phyloP scores from a whole-genome alignment of 2,888 invertebrate species.

The Blastobasis adustella region DNA sequence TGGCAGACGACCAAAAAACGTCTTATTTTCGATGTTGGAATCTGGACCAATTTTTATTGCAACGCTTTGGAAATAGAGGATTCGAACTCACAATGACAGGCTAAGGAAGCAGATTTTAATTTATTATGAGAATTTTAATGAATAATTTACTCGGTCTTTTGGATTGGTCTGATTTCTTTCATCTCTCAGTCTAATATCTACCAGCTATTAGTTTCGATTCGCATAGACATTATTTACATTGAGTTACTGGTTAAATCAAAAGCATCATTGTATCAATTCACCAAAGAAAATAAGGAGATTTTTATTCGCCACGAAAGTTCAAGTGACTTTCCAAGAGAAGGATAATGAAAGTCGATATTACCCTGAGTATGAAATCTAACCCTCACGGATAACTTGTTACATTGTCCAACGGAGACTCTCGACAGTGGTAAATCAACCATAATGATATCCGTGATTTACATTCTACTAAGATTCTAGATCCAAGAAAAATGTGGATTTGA shows the following conservation, averaged over 20 bases:
- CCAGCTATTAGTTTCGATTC: too few species aligned
- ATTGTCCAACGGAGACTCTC: slow-evolving; percentile 4
- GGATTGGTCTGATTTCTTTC: too few species aligned
- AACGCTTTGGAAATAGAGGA: slow-evolving; percentile 64
- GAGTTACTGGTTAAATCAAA: too few species aligned
- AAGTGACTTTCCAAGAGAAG: neutral
- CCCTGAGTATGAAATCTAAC: slow-evolving; percentile 1
- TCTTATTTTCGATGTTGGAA: slow-evolving; percentile 74
- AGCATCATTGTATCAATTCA: too few species aligned
- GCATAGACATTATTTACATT: too few species aligned
- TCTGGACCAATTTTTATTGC: slow-evolving; percentile 75
- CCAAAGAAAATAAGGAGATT: too few species aligned
- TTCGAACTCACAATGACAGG: slow-evolving; percentile 50
- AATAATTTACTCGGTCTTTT: too few species aligned
- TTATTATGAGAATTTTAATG: too few species aligned
- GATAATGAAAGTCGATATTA: neutral
- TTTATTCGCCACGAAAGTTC: too few species aligned
- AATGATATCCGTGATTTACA: slow-evolving; percentile 17
- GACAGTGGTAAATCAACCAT: slow-evolving; percentile 32
- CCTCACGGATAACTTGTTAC: slow-evolving; percentile 2
- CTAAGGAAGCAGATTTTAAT: slow-evolving; percentile 6
- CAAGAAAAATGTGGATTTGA: too few species aligned
- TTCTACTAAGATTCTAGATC: too few species aligned
- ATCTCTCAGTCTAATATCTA: too few species aligned
- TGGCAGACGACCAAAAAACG: slow-evolving; percentile 73